These are phyloP conservation scores for Conger conger DNA, from an alignment of 2,113 vertebrate species.

Conservation along the genomic window DNA sequence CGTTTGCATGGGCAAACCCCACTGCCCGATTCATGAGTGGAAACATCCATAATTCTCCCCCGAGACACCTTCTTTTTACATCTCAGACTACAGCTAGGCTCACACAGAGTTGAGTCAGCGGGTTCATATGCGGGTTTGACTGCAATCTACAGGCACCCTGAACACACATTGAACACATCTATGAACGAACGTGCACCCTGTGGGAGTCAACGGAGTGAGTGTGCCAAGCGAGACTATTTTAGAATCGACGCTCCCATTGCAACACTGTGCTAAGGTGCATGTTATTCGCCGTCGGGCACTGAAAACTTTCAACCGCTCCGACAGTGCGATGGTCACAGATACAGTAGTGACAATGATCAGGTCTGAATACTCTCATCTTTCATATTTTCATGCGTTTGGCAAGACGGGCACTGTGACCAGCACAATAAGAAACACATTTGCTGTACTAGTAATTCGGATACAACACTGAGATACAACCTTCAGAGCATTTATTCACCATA, in stretches of 20 bases:
- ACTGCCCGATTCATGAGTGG: too few species aligned
- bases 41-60: too few species aligned
- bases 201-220: not conserved
- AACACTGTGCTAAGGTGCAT: not conserved
- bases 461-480: not conserved
- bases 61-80: too few species aligned
- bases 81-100: too few species aligned
- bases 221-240: not conserved
- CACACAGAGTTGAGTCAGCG: too few species aligned
- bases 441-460: not conserved
- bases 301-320: not conserved
- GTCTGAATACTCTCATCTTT: not conserved
- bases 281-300: not conserved
- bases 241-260: not conserved
- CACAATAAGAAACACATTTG: not conserved
- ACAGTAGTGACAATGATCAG: not conserved
- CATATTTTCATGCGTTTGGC: not conserved
- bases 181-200: not conserved
- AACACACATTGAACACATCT: not conserved
- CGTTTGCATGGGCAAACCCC: too few species aligned
- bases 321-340: not conserved
- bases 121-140: too few species aligned
- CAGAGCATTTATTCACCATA: not conserved
- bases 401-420: not conserved
- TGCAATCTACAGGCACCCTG: too few species aligned